A percentile compares a stretch with the other conserved stretches of the same genome.
These are phyloP conservation scores for Pseudoips prasinana DNA, from an alignment of 2,888 invertebrate species.

Conservation along the genomic window DNA sequence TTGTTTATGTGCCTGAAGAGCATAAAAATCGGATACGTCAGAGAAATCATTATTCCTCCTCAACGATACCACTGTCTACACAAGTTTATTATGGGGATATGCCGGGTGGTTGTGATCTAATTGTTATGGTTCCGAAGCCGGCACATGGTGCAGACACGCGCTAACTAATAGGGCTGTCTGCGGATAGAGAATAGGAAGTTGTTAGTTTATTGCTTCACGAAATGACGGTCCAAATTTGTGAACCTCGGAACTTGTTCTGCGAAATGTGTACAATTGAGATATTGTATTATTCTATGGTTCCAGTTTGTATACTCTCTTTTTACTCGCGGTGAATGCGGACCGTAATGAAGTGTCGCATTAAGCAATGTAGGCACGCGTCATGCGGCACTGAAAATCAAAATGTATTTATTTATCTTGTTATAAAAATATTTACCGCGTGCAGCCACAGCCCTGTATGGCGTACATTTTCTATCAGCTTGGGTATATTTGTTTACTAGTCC, in stretches of 20 bases:
- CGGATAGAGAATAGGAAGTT: slow-evolving; percentile 45
- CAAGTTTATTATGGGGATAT: slow-evolving; percentile 47
- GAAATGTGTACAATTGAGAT: slow-evolving; percentile 23
- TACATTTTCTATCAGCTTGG: slow-evolving; percentile 22
- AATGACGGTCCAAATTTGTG: slow-evolving; percentile 41
- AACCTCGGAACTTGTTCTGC: slow-evolving; percentile 16
- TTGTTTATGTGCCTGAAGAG: slow-evolving; percentile 21
- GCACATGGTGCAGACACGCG: slow-evolving; percentile 52
- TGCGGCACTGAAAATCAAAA: no score
- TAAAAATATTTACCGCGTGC: no score
- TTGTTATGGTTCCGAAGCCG: slow-evolving; percentile 56
- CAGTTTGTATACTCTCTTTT: no score
- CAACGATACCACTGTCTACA: slow-evolving; percentile 23
- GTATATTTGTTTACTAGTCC: slow-evolving; percentile 64
- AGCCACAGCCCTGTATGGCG: slow-evolving; percentile 17
- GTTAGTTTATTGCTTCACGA: slow-evolving; percentile 48
- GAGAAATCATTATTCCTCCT: slow-evolving; percentile 20
- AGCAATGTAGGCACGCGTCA: no score
- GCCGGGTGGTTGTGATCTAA: slow-evolving; percentile 54
- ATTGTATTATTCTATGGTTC: no score
- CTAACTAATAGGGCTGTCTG: slow-evolving; percentile 59
- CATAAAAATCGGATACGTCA: slow-evolving; percentile 12
- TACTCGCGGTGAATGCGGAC: no score
- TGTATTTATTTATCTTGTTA: no score
- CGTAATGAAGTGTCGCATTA: no score